These are phyloP conservation scores for Sanderia malayensis DNA, from an alignment of 30 jellyfish, hydroid and myxozoan genomes.

Conservation along the genomic window DNA sequence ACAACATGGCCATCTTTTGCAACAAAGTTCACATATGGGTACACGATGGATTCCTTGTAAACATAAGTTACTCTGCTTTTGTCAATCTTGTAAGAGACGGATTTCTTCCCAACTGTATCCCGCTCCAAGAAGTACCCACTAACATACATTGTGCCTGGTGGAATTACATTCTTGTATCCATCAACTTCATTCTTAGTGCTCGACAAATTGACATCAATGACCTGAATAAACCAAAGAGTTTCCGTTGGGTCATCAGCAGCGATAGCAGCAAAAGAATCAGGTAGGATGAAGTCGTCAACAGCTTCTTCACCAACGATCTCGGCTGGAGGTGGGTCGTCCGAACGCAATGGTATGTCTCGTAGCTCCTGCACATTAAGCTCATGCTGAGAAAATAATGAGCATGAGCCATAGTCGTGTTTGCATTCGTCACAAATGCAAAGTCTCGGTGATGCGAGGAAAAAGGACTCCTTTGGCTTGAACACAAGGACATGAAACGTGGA, in stretches of 20 bases:
- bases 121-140: slow-evolving; percentile 3
- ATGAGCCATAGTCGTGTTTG: slow-evolving; percentile 29
- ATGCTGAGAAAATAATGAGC: slow-evolving; percentile 13
- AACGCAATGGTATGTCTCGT: slow-evolving; percentile 9
- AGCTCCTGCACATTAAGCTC: slow-evolving; percentile 3
- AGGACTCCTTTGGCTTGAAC: slow-evolving; percentile 7
- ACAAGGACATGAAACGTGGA: slow-evolving; percentile 23
- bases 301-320: not conserved
- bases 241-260: slow-evolving; percentile 20
- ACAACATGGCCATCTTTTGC: slow-evolving; percentile 7
- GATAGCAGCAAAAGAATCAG: slow-evolving; percentile 13
- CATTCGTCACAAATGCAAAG: slow-evolving; percentile 26
- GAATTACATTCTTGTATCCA: slow-evolving; percentile 11
- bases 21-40: slow-evolving; percentile 14
- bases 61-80: slow-evolving; percentile 5
- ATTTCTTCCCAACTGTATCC: not conserved
- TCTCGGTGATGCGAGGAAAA: slow-evolving; percentile 14
- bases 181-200: not conserved
- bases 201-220: slow-evolving; percentile 11
- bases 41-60: slow-evolving; percentile 19
- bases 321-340: slow-evolving; percentile 22
- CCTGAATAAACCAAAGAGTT: slow-evolving; percentile 21
- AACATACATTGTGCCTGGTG: slow-evolving; percentile 13
- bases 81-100: not conserved
- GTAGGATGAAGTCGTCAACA: slow-evolving; percentile 9